Evolutionary conservation across 2,113 vertebrate species (phyloP).

Genomic region (Atherinomorus stipes): DNA sequence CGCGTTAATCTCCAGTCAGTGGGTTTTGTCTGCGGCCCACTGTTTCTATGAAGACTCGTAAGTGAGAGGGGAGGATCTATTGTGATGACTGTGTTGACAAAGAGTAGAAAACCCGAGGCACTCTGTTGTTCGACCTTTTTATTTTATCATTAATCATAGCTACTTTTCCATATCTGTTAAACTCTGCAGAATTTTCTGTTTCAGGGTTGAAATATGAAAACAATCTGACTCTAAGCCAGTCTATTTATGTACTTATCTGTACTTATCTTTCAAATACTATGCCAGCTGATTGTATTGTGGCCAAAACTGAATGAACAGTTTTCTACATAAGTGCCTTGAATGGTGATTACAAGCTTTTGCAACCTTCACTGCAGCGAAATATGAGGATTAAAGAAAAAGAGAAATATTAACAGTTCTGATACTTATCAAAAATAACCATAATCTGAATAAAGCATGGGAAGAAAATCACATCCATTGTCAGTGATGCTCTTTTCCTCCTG

Average conservation of each 20-base stretch:
- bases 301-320: constrained; percentile 29
- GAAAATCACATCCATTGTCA: rapidly evolving
- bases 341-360: constrained; percentile 15
- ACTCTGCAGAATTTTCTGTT: background rate
- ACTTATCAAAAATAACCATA: background rate
- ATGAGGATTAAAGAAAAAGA: background rate
- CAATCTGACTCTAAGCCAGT: constrained; percentile 9
- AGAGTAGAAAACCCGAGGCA: background rate
- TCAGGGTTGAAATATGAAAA: background rate
- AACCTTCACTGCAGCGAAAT: background rate
- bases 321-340: background rate
- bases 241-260: constrained; percentile 22
- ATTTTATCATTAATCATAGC: background rate
- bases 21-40: constrained; percentile 94
- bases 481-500: background rate
- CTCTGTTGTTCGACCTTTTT: background rate
- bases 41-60: constrained; percentile 93
- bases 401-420: background rate
- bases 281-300: background rate
- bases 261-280: constrained; percentile 7
- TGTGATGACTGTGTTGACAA: background rate
- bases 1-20: constrained; percentile 87
- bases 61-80: constrained; percentile 24
- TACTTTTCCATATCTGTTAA: background rate
- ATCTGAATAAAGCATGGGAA: background rate